Conservation (phyloP, 2,113 vertebrate species). For the Engystomops pustulosus region DNA sequence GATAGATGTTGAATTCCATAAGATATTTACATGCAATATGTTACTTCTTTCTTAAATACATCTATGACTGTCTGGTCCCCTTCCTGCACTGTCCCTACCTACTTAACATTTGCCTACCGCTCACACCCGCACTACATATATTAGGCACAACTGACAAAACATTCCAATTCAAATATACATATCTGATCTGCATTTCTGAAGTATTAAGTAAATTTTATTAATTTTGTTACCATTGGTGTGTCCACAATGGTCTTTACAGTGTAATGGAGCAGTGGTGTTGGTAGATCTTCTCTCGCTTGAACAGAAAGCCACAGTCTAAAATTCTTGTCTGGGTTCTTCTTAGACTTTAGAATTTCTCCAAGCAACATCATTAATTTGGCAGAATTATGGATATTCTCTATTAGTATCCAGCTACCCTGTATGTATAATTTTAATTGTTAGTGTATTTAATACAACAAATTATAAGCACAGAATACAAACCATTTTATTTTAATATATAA, state of each 20-base stretch:
- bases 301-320: slow-evolving; percentile 57
- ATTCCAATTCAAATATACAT: neutral
- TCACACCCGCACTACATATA: too few species aligned
- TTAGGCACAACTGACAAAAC: too few species aligned
- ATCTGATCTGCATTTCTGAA: neutral
- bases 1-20: too few species aligned
- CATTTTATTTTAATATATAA: too few species aligned
- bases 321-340: slow-evolving; percentile 46
- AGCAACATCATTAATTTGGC: slow-evolving; percentile 51
- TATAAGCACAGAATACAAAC: neutral
- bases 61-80: too few species aligned
- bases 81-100: too few species aligned
- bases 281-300: slow-evolving; percentile 19
- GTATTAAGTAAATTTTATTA: neutral
- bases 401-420: slow-evolving; percentile 55
- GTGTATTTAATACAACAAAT: neutral
- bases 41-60: too few species aligned
- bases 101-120: too few species aligned
- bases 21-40: too few species aligned
- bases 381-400: slow-evolving; percentile 58
- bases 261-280: slow-evolving; percentile 47
- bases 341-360: slow-evolving; percentile 47
- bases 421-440: neutral
- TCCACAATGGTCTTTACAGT: slow-evolving; percentile 45
- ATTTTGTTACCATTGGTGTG: slow-evolving; percentile 48